Evolutionary conservation across 2,888 invertebrate genomes (phyloP), one percentile per base, ranked within the genome.

Genomic region (Amblyteles armatorius): DNA sequence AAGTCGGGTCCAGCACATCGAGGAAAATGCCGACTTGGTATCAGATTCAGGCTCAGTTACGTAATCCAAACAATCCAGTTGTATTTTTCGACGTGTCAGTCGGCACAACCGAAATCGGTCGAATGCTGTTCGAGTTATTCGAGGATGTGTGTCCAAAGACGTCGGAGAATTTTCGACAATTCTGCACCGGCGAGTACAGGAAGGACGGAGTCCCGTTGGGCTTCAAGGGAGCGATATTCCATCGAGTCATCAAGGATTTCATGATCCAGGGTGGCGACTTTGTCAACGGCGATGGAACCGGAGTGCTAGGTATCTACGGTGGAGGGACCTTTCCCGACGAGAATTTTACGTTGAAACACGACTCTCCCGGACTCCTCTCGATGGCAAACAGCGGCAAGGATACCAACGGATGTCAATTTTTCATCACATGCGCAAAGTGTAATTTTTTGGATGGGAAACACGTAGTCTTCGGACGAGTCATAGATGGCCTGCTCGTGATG

Each of bases 181-280:
- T 99, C 93, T 99, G 99, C 92, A 99, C 99, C 0, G 99, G 99
- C 13, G 99, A 99, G 94, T 98, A 97, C 92, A 96, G 98, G 91
- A 97, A 97, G 92, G 99, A 99, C 94, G 99, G 99, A 13, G 98
- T 99, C 0, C 99, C 99, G 0, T 95, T 98, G 72, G 99, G 99
- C 0, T 99, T 97, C 94, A 99, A 99, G 94, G 98, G 98, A 72
- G 97, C 98, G 0, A 97, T 97, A 91, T 99, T 99, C 94, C 99
- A 99, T 94, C 95, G 99, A 93, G 99, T 99, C 44, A 99, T 99
- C 89, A 99, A 99, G 94, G 99, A 99, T 94, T 99, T 99, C 92
- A 99, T 99, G 99, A 99, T 99, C 89, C 99, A 99, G 95, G 99
- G 99, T 60, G 99, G 99, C 48, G 99, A 99, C 94, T 99, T 99